These are phyloP conservation scores for Urophycis tenuis DNA, from an alignment of 2,797 vertebrate genomes.

Conservation along the genomic window DNA sequence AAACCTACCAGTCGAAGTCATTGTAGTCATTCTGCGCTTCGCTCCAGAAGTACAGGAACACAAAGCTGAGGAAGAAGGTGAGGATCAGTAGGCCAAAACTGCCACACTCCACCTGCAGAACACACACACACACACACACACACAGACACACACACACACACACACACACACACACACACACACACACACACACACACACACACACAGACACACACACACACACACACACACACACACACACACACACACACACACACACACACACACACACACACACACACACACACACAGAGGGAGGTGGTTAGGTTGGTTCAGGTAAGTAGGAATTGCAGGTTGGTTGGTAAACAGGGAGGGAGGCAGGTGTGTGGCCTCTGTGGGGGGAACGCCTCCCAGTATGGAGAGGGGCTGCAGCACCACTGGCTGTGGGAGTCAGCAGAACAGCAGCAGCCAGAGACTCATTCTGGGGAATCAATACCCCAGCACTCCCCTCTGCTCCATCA, in stretches of 20 bases:
- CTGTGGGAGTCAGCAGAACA: background rate
- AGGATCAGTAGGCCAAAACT: conserved; percentile 75
- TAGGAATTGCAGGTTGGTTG: background rate
- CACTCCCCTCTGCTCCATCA: conserved; percentile 38
- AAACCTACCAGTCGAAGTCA: conserved; percentile 89
- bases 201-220: conserved; percentile 3
- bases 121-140: conserved; percentile 21
- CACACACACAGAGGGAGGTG: background rate
- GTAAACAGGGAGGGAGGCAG: background rate
- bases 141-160: conserved; percentile 1
- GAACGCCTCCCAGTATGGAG: background rate
- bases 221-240: conserved; percentile 19
- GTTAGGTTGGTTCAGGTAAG: background rate
- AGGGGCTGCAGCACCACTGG: background rate
- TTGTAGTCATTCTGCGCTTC: conserved; percentile 89
- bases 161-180: conserved; percentile 3
- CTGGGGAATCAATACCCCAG: conserved; percentile 40
- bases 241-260: conserved; percentile 11
- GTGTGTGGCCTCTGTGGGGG: background rate
- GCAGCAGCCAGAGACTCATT: conserved; percentile 4
- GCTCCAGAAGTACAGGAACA: conserved; percentile 83
- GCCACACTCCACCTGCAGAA: conserved; percentile 73
- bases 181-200: conserved; percentile 20
- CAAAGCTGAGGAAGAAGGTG: conserved; percentile 76
- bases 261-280: conserved; percentile 1